These are phyloP conservation scores for Nyctibius bracteatus DNA, from an alignment of 2,113 vertebrate genomes.

Conservation along the genomic window DNA sequence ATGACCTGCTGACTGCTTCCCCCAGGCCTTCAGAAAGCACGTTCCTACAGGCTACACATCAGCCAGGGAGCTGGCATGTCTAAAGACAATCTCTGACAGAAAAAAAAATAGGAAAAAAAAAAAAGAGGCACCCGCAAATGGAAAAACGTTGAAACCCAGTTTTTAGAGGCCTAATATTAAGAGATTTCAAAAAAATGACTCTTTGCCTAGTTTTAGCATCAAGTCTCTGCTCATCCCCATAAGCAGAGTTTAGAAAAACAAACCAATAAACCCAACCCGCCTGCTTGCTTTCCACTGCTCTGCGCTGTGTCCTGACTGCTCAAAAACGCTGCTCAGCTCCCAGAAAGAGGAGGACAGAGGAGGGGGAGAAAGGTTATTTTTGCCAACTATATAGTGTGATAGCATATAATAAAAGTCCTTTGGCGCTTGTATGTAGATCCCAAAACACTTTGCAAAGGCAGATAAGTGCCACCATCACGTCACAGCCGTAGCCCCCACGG, in stretches of 20 bases:
- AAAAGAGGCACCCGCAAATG: not conserved
- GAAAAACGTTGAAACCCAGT: not conserved
- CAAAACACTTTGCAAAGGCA: not conserved
- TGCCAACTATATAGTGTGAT: rapidly evolving
- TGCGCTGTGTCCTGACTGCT: not conserved
- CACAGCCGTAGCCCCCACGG: not conserved
- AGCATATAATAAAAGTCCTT: not conserved
- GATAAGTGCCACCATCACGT: rapidly evolving
- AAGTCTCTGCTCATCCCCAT: not conserved
- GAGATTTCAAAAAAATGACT: not conserved
- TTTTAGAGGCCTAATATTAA: not conserved
- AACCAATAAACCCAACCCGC: not conserved
- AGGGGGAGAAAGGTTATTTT: not conserved
- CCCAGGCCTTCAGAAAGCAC: not conserved
- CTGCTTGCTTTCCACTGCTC: not conserved
- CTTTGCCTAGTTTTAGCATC: not conserved
- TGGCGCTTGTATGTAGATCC: not conserved
- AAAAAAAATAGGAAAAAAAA: not conserved
- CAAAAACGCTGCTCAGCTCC: not conserved
- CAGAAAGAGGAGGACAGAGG: not conserved
- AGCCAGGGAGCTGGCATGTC: not conserved
- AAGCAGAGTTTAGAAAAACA: conserved; percentile 7
- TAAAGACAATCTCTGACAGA: rapidly evolving
- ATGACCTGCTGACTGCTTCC: not conserved
- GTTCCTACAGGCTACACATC: not conserved